These are phyloP conservation scores for Lota lota DNA, from an alignment of 2,113 vertebrate genomes.

Conservation along the genomic window DNA sequence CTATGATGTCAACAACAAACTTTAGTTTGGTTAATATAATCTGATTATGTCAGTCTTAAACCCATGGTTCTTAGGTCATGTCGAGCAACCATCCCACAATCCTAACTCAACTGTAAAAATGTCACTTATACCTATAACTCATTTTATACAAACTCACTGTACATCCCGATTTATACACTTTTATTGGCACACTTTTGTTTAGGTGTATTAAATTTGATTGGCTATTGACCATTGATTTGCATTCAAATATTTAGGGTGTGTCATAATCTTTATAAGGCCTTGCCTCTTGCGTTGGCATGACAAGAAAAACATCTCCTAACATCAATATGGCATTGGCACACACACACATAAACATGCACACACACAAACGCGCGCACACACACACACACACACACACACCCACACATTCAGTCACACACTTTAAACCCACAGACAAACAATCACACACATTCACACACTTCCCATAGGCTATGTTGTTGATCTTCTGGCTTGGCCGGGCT, in stretches of 20 bases:
- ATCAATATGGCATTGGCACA: conserved; percentile 57
- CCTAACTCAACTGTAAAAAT: conserved; percentile 16
- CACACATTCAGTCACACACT: conserved; percentile 15
- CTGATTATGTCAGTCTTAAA: conserved; percentile 54
- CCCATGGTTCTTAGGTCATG: conserved; percentile 32
- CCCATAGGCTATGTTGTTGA: conserved; percentile 13
- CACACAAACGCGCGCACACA: background rate
- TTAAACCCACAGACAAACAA: background rate
- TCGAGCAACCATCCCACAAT: conserved; percentile 28
- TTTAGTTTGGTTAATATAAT: conserved; percentile 75
- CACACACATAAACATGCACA: conserved; percentile 19
- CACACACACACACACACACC: conserved; percentile 10
- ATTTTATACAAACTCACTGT: conserved; percentile 20
- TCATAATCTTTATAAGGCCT: background rate
- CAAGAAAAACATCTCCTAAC: conserved; percentile 58
- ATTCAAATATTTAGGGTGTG: conserved; percentile 14
- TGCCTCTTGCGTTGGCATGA: conserved; percentile 46
- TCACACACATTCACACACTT: background rate
- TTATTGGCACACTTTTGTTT: conserved; percentile 61
- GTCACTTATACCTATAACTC: conserved; percentile 3
- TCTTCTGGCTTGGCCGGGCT: conserved; percentile 56
- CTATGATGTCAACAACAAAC: conserved; percentile 50
- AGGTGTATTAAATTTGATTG: conserved; percentile 48
- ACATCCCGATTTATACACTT: conserved; percentile 28
- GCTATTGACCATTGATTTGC: conserved; percentile 41